phyloP scores from a whole-genome alignment of 2,797 vertebrate species.

The Vultur gryphus region DNA sequence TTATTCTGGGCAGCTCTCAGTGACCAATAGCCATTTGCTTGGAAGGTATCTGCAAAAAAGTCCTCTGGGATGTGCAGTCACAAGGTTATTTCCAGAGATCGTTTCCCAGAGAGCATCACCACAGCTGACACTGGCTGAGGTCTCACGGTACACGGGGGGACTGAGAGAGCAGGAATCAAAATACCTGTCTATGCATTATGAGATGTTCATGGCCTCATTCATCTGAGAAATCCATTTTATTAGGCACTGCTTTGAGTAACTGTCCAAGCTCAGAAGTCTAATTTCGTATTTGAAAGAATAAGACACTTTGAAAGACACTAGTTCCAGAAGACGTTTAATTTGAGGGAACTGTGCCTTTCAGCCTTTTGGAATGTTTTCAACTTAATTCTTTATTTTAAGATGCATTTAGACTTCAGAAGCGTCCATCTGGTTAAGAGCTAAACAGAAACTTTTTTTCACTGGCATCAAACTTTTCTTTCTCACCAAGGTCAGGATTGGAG shows the following conservation, averaged over 20 bases:
- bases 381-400: not conserved
- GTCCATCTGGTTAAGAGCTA: not conserved
- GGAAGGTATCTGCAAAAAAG: not conserved
- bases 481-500: not conserved
- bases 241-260: not conserved
- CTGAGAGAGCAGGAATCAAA: not conserved
- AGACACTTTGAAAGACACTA: not conserved
- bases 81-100: not conserved
- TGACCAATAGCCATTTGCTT: not conserved
- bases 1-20: not conserved
- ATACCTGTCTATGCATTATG: not conserved
- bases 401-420: not conserved
- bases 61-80: not conserved
- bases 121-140: not conserved
- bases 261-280: not conserved
- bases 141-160: not conserved
- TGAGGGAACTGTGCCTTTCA: not conserved
- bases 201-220: not conserved
- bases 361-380: not conserved
- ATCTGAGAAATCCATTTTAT: not conserved
- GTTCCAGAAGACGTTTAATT: not conserved
- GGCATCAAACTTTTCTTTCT: not conserved
- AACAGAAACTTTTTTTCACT: not conserved
- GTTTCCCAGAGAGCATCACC: not conserved
- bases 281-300: not conserved